phyloP scores from a whole-genome alignment of 1,140 invertebrate species.

The Lerema accius region DNA sequence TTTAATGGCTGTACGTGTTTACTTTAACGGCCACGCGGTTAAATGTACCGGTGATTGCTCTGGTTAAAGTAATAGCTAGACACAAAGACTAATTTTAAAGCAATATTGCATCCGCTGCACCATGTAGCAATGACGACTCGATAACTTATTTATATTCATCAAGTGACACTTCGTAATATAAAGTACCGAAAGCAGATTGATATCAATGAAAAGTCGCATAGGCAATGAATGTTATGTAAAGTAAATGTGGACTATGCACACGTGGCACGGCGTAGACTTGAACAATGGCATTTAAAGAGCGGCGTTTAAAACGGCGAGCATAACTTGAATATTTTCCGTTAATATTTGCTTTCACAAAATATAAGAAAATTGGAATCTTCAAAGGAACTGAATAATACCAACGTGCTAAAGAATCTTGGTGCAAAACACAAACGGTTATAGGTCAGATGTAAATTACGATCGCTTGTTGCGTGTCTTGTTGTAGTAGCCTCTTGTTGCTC shows the following conservation, averaged over 20 bases:
- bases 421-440: constrained; percentile 63
- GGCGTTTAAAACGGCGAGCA: constrained; percentile 23
- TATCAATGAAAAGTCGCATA: constrained; percentile 59
- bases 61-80: no score
- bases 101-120: no score
- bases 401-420: constrained; percentile 31
- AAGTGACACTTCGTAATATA: constrained; percentile 52
- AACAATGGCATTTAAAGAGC: constrained; percentile 36
- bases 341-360: constrained; percentile 21
- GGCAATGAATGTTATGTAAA: constrained; percentile 56
- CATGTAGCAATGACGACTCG: no score
- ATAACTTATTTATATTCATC: constrained; percentile 69
- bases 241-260: constrained; percentile 35
- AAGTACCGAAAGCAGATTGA: constrained; percentile 60
- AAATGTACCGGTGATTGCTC: no score
- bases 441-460: constrained; percentile 76
- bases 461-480: constrained; percentile 69
- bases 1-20: neutral
- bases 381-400: constrained; percentile 30
- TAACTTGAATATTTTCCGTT: constrained; percentile 21
- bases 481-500: constrained; percentile 56
- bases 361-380: constrained; percentile 18
- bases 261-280: constrained; percentile 32
- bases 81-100: no score
- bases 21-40: neutral